Percentiles rank a stretch among this genome's conserved stretches.
These are phyloP conservation scores for Calcarius lapponicus DNA, from an alignment of 2,797 vertebrate species.

Conservation along the genomic window DNA sequence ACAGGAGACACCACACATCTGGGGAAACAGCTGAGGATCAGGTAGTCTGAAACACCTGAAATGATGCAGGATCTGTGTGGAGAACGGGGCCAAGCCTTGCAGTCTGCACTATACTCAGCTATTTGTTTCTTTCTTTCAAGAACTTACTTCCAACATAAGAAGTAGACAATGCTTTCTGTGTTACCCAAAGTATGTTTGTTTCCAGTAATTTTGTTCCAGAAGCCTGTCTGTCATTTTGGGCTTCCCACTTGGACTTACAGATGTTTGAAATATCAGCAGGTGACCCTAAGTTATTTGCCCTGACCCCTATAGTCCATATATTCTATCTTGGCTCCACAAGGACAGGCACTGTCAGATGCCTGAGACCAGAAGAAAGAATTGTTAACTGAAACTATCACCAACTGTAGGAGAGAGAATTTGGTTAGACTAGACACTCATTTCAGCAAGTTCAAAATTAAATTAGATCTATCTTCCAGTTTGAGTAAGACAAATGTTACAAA, in stretches of 20 bases:
- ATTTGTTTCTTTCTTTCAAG: not conserved
- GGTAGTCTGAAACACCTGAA: not conserved
- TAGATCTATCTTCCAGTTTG: not conserved
- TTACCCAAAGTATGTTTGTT: not conserved
- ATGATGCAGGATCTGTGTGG: not conserved
- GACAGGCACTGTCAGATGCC: not conserved
- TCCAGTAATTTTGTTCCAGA: not conserved
- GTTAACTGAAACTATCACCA: not conserved
- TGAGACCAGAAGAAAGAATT: not conserved
- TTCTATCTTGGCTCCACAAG: not conserved
- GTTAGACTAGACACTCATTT: not conserved
- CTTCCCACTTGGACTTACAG: not conserved
- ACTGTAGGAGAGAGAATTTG: not conserved
- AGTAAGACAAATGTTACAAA: not conserved
- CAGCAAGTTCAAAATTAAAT: not conserved
- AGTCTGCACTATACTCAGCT: not conserved
- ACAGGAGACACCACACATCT: not conserved
- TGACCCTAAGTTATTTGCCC: not conserved
- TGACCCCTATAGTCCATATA: not conserved
- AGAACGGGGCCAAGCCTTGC: not conserved
- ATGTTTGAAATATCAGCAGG: not conserved
- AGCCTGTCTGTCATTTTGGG: not conserved
- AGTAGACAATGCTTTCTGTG: not conserved
- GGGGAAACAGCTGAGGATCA: not conserved
- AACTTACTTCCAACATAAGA: not conserved